Evolutionary conservation across 2,888 invertebrate species (phyloP).

Genomic region (Sepiola atlantica): DNA sequence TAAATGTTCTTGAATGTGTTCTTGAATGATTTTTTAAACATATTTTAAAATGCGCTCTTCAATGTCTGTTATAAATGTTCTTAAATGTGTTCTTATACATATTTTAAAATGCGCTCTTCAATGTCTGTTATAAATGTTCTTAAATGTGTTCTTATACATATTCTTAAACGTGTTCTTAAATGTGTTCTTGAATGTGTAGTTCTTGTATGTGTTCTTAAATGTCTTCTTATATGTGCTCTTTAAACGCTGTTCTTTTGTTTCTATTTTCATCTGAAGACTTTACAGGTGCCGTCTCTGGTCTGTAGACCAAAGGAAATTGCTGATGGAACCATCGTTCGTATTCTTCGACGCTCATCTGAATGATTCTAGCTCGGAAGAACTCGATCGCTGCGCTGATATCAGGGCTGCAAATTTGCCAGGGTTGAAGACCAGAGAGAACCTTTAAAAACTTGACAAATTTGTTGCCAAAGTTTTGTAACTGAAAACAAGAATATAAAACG

Average conservation of each 20-base stretch:
- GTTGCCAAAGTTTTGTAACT: slow-evolving; percentile 69
- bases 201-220: too few species aligned
- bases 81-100: too few species aligned
- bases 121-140: too few species aligned
- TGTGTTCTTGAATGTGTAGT: too few species aligned
- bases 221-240: not conserved
- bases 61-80: too few species aligned
- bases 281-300: slow-evolving; percentile 71
- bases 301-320: slow-evolving; percentile 67
- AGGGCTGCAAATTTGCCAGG: slow-evolving; percentile 74
- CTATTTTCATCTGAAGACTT: not conserved
- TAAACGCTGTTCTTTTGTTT: not conserved
- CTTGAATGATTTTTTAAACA: too few species aligned
- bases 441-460: slow-evolving; percentile 73
- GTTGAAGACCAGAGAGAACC: slow-evolving; percentile 69
- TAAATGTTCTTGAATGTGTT: too few species aligned
- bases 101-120: too few species aligned
- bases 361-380: slow-evolving; percentile 72
- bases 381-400: slow-evolving; percentile 73
- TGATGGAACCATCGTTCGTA: slow-evolving; percentile 73
- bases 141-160: too few species aligned
- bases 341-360: slow-evolving; percentile 73
- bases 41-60: too few species aligned
- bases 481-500: slow-evolving; percentile 48
- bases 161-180: too few species aligned